Conservation (phyloP, 2,113 vertebrate genomes). For the Semicossyphus pulcher region DNA sequence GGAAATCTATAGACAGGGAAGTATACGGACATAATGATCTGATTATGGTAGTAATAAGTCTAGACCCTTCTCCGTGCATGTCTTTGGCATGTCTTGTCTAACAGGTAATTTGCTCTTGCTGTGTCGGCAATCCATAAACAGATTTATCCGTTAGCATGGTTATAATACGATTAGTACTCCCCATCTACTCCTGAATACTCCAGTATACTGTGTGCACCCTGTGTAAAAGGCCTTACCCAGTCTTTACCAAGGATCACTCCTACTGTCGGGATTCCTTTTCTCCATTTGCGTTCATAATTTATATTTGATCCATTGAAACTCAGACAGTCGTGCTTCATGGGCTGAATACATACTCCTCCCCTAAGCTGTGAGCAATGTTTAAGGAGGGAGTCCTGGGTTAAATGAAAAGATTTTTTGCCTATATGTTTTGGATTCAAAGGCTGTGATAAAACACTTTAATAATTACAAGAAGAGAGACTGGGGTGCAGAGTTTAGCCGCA, state of each 20-base stretch:
- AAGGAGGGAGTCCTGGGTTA: conserved; percentile 8
- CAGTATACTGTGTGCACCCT: neutral
- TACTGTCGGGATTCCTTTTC: conserved; percentile 29
- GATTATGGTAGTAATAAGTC: neutral
- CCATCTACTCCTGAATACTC: neutral
- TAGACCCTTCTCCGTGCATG: neutral
- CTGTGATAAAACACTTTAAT: neutral
- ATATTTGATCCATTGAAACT: conserved; percentile 53
- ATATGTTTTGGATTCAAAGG: neutral
- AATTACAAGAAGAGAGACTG: neutral
- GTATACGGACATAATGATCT: conserved; percentile 5
- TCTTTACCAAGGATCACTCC: conserved; percentile 32
- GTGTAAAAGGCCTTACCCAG: conserved; percentile 26
- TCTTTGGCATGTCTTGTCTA: neutral
- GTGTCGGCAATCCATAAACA: neutral
- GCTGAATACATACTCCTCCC: conserved; percentile 14
- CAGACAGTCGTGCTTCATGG: conserved; percentile 15
- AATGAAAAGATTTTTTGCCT: conserved; percentile 8
- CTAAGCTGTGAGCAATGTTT: neutral
- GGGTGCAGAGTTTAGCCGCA: neutral
- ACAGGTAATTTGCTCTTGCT: neutral
- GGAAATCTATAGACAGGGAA: neutral
- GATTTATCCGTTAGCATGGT: neutral
- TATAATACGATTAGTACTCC: too few relatives aligned
- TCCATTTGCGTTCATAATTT: conserved; percentile 62